Conservation (phyloP, 2,888 invertebrate genomes). For the Dynastes hyllus region DNA sequence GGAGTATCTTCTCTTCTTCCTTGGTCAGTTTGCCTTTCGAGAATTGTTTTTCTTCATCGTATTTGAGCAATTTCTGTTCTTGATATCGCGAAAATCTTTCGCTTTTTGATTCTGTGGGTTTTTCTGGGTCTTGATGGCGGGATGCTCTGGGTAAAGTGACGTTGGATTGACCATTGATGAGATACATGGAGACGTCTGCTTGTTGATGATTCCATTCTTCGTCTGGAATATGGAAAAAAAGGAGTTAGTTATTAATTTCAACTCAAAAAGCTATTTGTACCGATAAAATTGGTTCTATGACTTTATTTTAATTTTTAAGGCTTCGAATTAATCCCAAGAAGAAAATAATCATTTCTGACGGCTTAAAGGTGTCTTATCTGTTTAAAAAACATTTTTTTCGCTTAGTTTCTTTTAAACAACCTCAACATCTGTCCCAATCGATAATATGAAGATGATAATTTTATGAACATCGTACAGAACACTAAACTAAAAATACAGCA, state of each 20-base stretch:
- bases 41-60: conserved; percentile 57
- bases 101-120: conserved; percentile 68
- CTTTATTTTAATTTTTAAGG: too few species aligned
- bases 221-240: conserved; percentile 73
- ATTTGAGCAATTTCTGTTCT: conserved; percentile 68
- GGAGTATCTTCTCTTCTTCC: conserved; percentile 69
- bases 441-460: too few species aligned
- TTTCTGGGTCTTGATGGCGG: conserved; percentile 52
- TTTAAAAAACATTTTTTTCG: too few species aligned
- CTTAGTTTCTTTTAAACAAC: too few species aligned
- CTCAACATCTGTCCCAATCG: too few species aligned
- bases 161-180: conserved; percentile 76
- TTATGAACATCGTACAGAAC: too few species aligned
- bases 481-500: too few species aligned
- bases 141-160: conserved; percentile 65
- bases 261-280: too few species aligned
- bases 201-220: conserved; percentile 84
- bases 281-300: too few species aligned
- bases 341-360: too few species aligned
- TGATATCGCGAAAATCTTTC: conserved; percentile 72
- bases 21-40: conserved; percentile 54
- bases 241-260: neutral
- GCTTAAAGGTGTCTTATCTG: too few species aligned
- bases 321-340: too few species aligned
- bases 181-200: conserved; percentile 74